Evolutionary conservation across 2,888 invertebrate species (phyloP).

Genomic region (Ecliptopera silaceata): DNA sequence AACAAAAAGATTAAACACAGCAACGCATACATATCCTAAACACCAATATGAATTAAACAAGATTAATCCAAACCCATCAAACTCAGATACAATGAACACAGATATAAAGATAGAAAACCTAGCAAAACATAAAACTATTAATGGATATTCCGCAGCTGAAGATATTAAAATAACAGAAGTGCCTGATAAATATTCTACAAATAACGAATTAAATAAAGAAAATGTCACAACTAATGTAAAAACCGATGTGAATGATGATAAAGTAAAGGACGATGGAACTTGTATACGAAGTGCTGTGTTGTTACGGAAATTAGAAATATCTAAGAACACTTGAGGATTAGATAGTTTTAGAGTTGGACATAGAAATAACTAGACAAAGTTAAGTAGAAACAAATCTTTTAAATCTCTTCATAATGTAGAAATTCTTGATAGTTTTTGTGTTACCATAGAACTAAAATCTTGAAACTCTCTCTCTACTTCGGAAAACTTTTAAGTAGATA

Average conservation of each 20-base stretch:
- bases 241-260: background rate
- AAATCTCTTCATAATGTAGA: background rate
- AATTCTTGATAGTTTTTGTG: too few relatives aligned
- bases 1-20: background rate
- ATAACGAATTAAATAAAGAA: background rate
- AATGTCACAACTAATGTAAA: background rate
- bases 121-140: too few relatives aligned
- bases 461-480: too few relatives aligned
- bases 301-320: slow-evolving; percentile 34
- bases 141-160: background rate
- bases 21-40: background rate
- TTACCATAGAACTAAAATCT: too few relatives aligned
- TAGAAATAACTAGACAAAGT: background rate
- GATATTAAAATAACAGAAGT: background rate
- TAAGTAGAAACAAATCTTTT: background rate
- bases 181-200: background rate
- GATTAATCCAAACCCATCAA: background rate
- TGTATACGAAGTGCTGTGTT: slow-evolving; percentile 28
- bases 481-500: too few relatives aligned
- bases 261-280: background rate
- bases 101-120: too few relatives aligned
- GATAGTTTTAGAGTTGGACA: background rate
- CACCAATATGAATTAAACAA: background rate
- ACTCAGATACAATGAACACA: background rate
- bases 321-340: slow-evolving; percentile 2